Conservation (phyloP, 2,113 vertebrate genomes). For the Puntigrus tetrazona region DNA sequence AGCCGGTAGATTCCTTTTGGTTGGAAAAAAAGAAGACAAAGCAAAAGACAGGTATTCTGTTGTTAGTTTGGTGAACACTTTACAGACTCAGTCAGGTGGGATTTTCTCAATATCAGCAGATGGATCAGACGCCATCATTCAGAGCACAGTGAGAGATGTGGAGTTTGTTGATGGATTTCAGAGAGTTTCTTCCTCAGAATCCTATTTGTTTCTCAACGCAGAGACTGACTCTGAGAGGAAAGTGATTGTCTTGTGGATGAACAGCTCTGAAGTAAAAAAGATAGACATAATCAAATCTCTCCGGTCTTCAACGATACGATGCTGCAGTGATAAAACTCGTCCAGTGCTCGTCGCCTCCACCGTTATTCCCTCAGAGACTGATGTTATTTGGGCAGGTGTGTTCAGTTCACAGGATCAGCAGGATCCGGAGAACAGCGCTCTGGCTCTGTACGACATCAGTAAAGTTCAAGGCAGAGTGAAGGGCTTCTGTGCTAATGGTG, state of each 20-base stretch:
- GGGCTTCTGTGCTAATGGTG: not conserved
- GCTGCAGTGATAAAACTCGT: not conserved
- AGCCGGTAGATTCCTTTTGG: constrained; percentile 68
- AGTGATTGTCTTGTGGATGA: constrained; percentile 63
- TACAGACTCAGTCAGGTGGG: accelerated
- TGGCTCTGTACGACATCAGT: constrained; percentile 81
- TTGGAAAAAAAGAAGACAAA: constrained; percentile 8
- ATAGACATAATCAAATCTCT: not conserved
- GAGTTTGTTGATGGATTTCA: constrained; percentile 85
- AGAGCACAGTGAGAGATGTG: constrained; percentile 34
- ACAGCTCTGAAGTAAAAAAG: constrained; percentile 30
- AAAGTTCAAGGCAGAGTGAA: accelerated
- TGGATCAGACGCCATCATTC: accelerated
- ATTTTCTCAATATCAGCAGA: constrained; percentile 50
- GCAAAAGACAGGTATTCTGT: not conserved
- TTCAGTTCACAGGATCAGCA: constrained; percentile 69
- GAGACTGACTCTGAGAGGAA: not conserved
- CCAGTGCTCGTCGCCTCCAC: constrained; percentile 79
- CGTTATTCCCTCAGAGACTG: constrained; percentile 63
- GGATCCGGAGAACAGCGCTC: constrained; percentile 65
- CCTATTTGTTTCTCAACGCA: constrained; percentile 70
- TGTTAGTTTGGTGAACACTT: constrained; percentile 49
- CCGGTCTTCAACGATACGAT: constrained; percentile 52
- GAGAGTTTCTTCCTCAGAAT: constrained; percentile 49
- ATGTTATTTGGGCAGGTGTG: constrained; percentile 82